Conservation (phyloP, 2,113 vertebrate genomes). For the Desmodus rotundus region DNA sequence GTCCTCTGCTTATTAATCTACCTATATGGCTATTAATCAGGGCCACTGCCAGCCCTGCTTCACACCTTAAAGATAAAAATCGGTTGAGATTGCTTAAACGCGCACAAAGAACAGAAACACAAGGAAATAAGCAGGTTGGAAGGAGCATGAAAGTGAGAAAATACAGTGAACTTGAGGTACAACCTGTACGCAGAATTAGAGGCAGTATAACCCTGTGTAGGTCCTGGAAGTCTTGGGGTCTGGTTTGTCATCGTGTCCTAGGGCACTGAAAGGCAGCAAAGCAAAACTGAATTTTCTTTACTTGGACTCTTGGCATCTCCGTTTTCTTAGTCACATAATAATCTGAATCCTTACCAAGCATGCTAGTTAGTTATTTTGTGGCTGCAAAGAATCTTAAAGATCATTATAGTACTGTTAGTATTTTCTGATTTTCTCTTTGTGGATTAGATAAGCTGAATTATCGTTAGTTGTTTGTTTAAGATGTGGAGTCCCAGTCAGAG, state of each 20-base stretch:
- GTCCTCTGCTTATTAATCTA: not conserved
- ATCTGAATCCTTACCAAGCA: not conserved
- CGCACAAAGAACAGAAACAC: not conserved
- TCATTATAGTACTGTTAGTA: not conserved
- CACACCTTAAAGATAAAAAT: not conserved
- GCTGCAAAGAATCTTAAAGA: not conserved
- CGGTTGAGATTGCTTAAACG: not conserved
- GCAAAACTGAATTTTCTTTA: not conserved
- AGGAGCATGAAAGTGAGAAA: not conserved
- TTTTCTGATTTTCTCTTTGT: slow-evolving; percentile 19
- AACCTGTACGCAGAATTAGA: not conserved
- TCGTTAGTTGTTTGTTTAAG: not conserved
- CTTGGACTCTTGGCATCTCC: not conserved
- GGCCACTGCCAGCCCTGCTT: not conserved
- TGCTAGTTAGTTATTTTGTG: not conserved
- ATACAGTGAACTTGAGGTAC: not conserved
- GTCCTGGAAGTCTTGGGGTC: not conserved
- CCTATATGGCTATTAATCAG: not conserved
- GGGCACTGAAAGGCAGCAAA: not conserved
- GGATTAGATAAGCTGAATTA: not conserved
- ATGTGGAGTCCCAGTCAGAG: not conserved
- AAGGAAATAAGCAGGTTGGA: not conserved
- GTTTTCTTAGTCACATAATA: not conserved
- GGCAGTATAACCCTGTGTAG: not conserved
- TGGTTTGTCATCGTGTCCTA: not conserved